Percentiles rank a stretch among this genome's conserved stretches.
Conservation (phyloP, 2,113 vertebrate genomes). For the Calyptommatus sinebrachiatus region DNA sequence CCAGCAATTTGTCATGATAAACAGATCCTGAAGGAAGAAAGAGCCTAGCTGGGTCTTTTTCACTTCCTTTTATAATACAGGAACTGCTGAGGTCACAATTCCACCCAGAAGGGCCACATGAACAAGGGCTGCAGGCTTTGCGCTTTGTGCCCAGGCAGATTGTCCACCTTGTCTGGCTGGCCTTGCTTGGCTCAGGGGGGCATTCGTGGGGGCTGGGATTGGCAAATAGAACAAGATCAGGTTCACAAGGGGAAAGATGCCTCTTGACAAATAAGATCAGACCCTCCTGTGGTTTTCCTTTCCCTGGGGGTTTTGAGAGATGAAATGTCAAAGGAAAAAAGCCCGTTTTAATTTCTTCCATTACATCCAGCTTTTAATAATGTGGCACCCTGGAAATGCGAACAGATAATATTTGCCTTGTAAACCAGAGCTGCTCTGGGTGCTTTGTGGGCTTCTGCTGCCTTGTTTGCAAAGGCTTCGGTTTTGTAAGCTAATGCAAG, state of each 20-base stretch:
- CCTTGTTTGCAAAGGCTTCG: constrained; percentile 56
- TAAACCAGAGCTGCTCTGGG: constrained; percentile 52
- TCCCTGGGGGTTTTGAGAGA: constrained; percentile 44
- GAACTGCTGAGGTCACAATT: too few relatives aligned
- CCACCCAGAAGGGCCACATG: background rate
- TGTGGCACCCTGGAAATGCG: constrained; percentile 57
- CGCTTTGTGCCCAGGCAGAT: too few relatives aligned
- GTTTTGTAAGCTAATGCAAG: constrained; percentile 59
- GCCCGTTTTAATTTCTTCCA: constrained; percentile 64
- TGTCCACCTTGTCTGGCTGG: background rate
- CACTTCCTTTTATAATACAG: too few relatives aligned
- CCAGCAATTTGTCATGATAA: too few relatives aligned
- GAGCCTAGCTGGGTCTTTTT: too few relatives aligned
- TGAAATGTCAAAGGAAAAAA: constrained; percentile 67
- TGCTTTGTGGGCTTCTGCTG: constrained; percentile 57
- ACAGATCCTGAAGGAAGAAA: too few relatives aligned
- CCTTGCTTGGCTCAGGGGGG: background rate
- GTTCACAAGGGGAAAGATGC: constrained; percentile 32
- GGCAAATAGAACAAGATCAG: background rate
- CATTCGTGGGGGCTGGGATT: background rate
- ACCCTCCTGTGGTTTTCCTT: background rate
- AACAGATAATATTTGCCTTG: constrained; percentile 72
- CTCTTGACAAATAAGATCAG: constrained; percentile 39
- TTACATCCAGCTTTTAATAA: constrained; percentile 64
- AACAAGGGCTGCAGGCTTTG: background rate